These are phyloP conservation scores for Pseudomugil tenellus DNA, from an alignment of 2,797 vertebrate species.

Conservation along the genomic window DNA sequence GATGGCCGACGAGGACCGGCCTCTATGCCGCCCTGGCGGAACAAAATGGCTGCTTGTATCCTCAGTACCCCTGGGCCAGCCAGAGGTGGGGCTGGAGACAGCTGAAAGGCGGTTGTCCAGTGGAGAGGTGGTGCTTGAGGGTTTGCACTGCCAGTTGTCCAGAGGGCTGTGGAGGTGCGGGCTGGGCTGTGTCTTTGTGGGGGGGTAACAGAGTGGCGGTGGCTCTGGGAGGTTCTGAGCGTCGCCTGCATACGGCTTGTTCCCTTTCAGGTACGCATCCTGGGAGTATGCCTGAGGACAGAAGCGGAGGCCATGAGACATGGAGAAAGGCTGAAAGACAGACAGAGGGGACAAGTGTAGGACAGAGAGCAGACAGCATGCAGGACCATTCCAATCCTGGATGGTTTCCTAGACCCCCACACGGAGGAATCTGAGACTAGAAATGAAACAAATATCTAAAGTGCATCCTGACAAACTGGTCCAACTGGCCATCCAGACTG, in stretches of 20 bases:
- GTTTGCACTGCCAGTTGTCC: constrained; percentile 79
- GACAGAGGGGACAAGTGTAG: constrained; percentile 16
- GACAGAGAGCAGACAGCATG: too few relatives aligned
- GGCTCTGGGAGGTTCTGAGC: constrained; percentile 89
- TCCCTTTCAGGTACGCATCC: constrained; percentile 92
- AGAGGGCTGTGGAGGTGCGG: constrained; percentile 50
- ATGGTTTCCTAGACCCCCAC: too few relatives aligned
- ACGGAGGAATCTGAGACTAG: too few relatives aligned
- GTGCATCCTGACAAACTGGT: too few relatives aligned
- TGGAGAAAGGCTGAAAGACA: not conserved
- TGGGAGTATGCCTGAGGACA: constrained; percentile 89
- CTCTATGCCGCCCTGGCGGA: constrained; percentile 20
- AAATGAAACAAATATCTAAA: too few relatives aligned
- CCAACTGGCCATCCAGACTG: too few relatives aligned
- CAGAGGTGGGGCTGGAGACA: constrained; percentile 36
- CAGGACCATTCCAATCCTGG: too few relatives aligned
- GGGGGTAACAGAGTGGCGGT: constrained; percentile 84
- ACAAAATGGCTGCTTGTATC: constrained; percentile 50
- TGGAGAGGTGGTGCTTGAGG: constrained; percentile 52
- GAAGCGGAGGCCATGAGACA: constrained; percentile 22
- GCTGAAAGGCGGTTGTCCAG: constrained; percentile 66
- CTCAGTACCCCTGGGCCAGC: constrained; percentile 49
- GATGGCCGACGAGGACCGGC: constrained; percentile 67
- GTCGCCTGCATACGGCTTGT: constrained; percentile 86
- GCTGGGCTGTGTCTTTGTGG: constrained; percentile 67